Evolutionary conservation across 2,888 invertebrate genomes (phyloP).

Genomic region (Hofmannophila pseudospretella): DNA sequence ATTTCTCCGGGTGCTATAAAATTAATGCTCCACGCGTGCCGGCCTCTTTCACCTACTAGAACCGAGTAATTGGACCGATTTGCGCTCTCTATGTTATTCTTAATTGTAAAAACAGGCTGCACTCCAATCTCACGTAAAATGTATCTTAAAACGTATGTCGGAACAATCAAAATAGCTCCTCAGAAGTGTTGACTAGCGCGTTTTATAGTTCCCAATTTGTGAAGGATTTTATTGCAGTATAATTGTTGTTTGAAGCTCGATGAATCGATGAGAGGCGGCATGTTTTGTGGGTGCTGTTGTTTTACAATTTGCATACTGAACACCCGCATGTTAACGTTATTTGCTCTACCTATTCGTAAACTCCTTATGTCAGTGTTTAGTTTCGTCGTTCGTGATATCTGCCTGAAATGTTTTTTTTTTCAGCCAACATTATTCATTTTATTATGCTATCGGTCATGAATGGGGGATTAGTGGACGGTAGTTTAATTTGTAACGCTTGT

Average conservation of each 20-base stretch:
- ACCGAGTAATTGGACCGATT: slow-evolving; percentile 60
- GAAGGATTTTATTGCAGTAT: slow-evolving; percentile 51
- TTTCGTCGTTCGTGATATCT: no score
- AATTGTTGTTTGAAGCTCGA: slow-evolving; percentile 50
- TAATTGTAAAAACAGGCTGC: slow-evolving; percentile 31
- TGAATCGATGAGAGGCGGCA: slow-evolving; percentile 33
- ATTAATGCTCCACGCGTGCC: slow-evolving; percentile 54
- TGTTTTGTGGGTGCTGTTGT: slow-evolving; percentile 34
- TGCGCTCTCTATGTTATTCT: slow-evolving; percentile 43
- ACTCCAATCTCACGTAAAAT: slow-evolving; percentile 13
- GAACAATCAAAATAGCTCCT: slow-evolving; percentile 19
- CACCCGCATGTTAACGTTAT: slow-evolving; percentile 40
- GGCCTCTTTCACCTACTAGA: slow-evolving; percentile 24
- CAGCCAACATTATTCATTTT: neutral
- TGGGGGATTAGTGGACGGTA: slow-evolving; percentile 12
- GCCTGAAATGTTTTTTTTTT: neutral
- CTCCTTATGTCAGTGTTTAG: neutral
- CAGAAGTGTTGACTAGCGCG: slow-evolving; percentile 3
- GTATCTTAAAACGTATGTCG: slow-evolving; percentile 16
- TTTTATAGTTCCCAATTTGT: slow-evolving; percentile 40
- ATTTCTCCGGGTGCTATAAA: slow-evolving; percentile 56
- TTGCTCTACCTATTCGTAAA: slow-evolving; percentile 18
- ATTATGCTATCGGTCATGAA: neutral
- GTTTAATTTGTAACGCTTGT: slow-evolving; percentile 37
- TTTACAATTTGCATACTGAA: slow-evolving; percentile 44